phyloP scores from a whole-genome alignment of 2,797 vertebrate species.

The Melanogrammus aeglefinus region DNA sequence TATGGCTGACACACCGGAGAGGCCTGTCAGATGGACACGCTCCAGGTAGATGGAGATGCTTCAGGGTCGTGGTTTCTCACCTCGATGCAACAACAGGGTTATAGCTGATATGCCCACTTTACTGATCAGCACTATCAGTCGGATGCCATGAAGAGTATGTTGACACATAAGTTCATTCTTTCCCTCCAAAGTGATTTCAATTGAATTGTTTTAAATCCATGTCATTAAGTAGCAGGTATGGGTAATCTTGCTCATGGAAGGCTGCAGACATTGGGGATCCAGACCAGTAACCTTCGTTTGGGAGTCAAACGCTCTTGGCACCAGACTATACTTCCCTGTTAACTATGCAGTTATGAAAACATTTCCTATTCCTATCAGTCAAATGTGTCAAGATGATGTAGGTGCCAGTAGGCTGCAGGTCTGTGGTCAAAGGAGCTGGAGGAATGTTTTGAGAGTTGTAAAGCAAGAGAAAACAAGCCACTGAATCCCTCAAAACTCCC shows the following conservation, averaged over 20 bases:
- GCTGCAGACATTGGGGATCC: background rate
- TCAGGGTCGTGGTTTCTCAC: no score
- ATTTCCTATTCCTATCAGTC: background rate
- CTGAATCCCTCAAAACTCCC: background rate
- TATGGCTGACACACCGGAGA: conserved; percentile 27
- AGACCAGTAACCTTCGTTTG: background rate
- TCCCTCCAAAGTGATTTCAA: background rate
- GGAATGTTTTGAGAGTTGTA: no score
- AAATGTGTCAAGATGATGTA: no score
- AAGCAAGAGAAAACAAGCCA: background rate
- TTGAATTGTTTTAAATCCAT: background rate
- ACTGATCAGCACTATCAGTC: background rate
- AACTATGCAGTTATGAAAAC: background rate
- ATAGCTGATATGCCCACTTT: background rate
- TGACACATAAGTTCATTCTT: background rate
- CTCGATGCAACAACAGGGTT: no score
- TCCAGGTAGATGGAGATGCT: no score
- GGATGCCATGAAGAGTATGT: background rate
- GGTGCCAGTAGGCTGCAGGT: no score
- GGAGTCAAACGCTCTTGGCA: background rate
- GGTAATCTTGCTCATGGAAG: background rate
- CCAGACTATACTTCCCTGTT: background rate
- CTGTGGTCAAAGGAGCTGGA: no score
- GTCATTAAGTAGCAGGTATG: background rate
- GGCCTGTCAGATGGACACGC: background rate